Evolutionary conservation across 1,140 invertebrate genomes (phyloP), one percentile per base, ranked within the genome.

Genomic region (Apis dorsata): DNA sequence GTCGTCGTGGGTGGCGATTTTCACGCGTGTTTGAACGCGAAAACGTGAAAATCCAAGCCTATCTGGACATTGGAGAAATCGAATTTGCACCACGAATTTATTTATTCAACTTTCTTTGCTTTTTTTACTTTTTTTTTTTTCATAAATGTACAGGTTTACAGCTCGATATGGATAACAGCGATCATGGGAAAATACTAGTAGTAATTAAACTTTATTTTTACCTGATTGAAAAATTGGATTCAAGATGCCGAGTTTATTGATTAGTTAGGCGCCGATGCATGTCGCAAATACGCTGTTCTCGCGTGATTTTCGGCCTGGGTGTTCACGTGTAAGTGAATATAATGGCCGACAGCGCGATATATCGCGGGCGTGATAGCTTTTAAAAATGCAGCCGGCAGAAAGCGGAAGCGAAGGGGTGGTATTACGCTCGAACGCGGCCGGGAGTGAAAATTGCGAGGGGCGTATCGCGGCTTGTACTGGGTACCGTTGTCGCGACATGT

Each of bases 341-440:
- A 87, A 87, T 86, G 73, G 78, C 21, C 55, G 57, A 71, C 51
- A 75, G 53, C 15, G 63, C 53, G 49, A 49, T 79, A 74, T 81
- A 12, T 49, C 68, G 53, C 59, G 65, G 21, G 44, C 21, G 34
- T 11, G 62, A 65, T 55, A 77, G 81, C 79, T 83, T 87, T 62
- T n/a, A 84, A 86, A 68, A 86, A 84, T 53, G 75, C 51, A 75
- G 62, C 53, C 19, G 49, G 24, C 15, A n/a, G 71, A 62, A 57
- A 44, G 34, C 21, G 71, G 72, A 60, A 70, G 24, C 55, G 28
- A 34, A 44, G 73, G 81, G 79, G 28, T 83, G 62, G 73, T 60
- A 68, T 87, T 84, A 86, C 63, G 66, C 63, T 65, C 49, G 72
- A 76, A 59, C 53, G 57, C 62, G 34, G 57, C 34, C 13, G 21